These are phyloP conservation scores for Myopa testacea DNA, from an alignment of 2,888 invertebrate genomes.

Conservation along the genomic window DNA sequence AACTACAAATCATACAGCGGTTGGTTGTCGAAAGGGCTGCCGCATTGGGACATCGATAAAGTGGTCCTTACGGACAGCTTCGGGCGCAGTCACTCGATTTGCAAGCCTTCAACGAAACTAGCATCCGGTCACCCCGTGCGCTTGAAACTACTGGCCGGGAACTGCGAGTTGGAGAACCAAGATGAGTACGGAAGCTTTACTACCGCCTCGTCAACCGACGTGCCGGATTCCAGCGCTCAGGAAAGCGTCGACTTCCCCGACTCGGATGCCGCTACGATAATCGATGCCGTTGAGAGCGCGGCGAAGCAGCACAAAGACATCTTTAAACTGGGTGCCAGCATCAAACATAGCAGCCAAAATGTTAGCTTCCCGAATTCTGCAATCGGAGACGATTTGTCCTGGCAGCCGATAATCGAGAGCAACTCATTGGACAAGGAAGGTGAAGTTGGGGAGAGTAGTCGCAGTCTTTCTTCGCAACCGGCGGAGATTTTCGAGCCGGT, in stretches of 20 bases:
- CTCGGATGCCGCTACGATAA: slow-evolving; percentile 53
- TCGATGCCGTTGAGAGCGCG: slow-evolving; percentile 59
- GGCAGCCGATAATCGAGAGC: slow-evolving; percentile 71
- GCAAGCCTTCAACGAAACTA: slow-evolving; percentile 79
- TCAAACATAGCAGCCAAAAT: slow-evolving; percentile 62
- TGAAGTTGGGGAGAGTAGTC: slow-evolving; percentile 60
- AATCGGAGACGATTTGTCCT: slow-evolving; percentile 67
- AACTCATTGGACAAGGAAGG: slow-evolving; percentile 68
- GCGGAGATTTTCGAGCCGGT: slow-evolving; percentile 72
- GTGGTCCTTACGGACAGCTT: slow-evolving; percentile 86
- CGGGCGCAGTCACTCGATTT: slow-evolving; percentile 85
- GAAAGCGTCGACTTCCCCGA: slow-evolving; percentile 51
- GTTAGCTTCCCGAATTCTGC: slow-evolving; percentile 58
- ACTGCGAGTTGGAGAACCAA: slow-evolving; percentile 76
- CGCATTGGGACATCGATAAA: slow-evolving; percentile 84
- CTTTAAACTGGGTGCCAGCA: slow-evolving; percentile 65
- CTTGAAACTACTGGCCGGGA: slow-evolving; percentile 80
- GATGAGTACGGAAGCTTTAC: slow-evolving; percentile 61
- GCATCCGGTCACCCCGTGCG: slow-evolving; percentile 80
- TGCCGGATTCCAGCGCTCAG: slow-evolving; percentile 58
- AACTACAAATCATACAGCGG: slow-evolving; percentile 90
- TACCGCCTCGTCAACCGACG: slow-evolving; percentile 49
- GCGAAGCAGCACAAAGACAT: slow-evolving; percentile 66
- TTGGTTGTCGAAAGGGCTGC: slow-evolving; percentile 88
- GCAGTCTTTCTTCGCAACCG: slow-evolving; percentile 57